These are phyloP conservation scores for Drosophila grimshawi DNA, from an alignment of 1,140 invertebrate genomes.

Conservation along the genomic window DNA sequence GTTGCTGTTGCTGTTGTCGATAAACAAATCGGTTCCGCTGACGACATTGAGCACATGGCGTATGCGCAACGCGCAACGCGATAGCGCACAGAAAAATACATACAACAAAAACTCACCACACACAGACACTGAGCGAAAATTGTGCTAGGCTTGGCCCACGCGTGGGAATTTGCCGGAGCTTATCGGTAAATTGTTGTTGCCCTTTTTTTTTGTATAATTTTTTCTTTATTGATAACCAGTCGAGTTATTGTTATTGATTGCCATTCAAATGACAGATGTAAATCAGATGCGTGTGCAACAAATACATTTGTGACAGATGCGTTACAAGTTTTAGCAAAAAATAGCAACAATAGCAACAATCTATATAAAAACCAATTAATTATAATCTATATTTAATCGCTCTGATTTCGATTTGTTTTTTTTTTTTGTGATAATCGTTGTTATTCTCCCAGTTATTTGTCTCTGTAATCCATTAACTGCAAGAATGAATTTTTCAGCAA, in stretches of 20 bases:
- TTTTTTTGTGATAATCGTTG: too few relatives aligned
- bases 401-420: too few relatives aligned
- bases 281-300: too few relatives aligned
- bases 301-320: constrained; percentile 1
- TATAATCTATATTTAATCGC: too few relatives aligned
- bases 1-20: constrained; percentile 28
- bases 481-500: too few relatives aligned
- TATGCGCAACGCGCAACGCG: constrained; percentile 54
- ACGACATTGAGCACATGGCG: constrained; percentile 71
- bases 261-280: background rate
- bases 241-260: background rate
- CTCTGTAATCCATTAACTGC: too few relatives aligned
- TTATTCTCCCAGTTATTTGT: too few relatives aligned
- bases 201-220: background rate
- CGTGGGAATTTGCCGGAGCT: constrained; percentile 40
- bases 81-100: constrained; percentile 13
- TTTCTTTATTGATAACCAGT: constrained; percentile 16
- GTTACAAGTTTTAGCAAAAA: too few relatives aligned
- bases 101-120: background rate
- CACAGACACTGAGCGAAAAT: constrained; percentile 13
- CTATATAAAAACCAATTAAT: too few relatives aligned
- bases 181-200: constrained; percentile 7
- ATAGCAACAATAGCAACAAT: too few relatives aligned
- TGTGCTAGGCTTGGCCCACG: constrained; percentile 36
- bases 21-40: constrained; percentile 75